Evolutionary conservation across 2,888 invertebrate species (phyloP), one percentile per base, ranked within the genome.

Genomic region (Iphiclides podalirius): DNA sequence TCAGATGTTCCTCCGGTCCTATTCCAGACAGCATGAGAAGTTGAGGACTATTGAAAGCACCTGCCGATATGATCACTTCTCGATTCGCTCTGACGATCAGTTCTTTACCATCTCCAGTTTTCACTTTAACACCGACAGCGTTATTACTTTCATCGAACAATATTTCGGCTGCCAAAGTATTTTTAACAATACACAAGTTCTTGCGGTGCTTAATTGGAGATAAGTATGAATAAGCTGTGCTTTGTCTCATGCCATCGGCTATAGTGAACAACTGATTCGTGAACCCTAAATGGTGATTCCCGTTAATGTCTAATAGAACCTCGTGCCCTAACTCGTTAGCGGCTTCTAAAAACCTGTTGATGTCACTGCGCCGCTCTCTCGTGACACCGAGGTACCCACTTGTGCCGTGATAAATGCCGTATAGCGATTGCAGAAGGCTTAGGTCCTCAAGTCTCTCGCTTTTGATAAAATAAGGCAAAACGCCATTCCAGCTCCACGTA

Each of bases 21-120:
- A 75, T 65, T n/a, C 75, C 76, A 0, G 76, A 73, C 3, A 73
- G 51, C 73, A 76, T 71, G 0, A 75, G 56, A 1, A 76, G 51
- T 38, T 72, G 61, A 0, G 77, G 67, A 9, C 66, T 57, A 14
- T 71, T 71, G 2, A 76, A 40, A n/a, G 68, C 56, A 14, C 75
- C 77, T 2, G 68, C 72, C 2, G 69, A 66, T 17, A 76, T 3
- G n/a, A 78, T 67, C 1, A 78, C 61, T 59, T 75, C 75, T 34
- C 60, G 64, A 0, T 37, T 60, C 3, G 67, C 67, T 40, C 54
- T 59, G 1, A 70, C 16, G 0, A 47, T 63, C 2, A 67, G 23
- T 2, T 14, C 50, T 36, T 55, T 34, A 13, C 53, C 47, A 20
- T 57, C 44, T 15, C 55, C 39, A 1, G 51, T 55, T 4, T 53